Conservation (phyloP, 30 jellyfish, hydroid and myxozoan genomes). For the Turritopsis dohrnii region DNA sequence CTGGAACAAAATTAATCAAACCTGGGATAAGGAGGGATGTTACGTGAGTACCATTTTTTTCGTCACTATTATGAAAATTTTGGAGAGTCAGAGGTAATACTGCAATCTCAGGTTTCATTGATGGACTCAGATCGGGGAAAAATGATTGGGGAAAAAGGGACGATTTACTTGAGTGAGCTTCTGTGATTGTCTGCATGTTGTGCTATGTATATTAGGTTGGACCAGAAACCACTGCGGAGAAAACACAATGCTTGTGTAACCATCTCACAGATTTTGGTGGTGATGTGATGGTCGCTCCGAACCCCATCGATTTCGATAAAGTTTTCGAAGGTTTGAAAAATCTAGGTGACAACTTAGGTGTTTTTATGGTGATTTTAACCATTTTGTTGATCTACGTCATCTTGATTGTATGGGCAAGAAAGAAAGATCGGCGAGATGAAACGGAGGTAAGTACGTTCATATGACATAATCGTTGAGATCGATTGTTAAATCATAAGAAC, state of each 20-base stretch:
- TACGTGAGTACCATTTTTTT: background rate
- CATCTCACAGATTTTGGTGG: constrained; percentile 83
- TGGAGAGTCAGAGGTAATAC: no score
- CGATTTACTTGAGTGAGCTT: background rate
- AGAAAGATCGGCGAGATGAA: constrained; percentile 38
- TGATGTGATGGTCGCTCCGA: constrained; percentile 74
- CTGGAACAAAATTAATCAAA: background rate
- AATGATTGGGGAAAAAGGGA: no score
- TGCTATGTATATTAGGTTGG: constrained; percentile 44
- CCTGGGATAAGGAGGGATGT: constrained; percentile 4
- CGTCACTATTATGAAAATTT: no score
- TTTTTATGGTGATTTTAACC: constrained; percentile 29
- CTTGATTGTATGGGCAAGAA: constrained; percentile 39
- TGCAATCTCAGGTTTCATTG: no score
- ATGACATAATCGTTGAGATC: background rate
- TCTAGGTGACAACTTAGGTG: constrained; percentile 56
- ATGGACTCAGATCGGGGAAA: no score
- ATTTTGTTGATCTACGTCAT: constrained; percentile 28
- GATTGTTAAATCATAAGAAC: background rate
- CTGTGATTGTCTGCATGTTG: background rate
- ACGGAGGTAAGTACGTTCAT: constrained; percentile 36
- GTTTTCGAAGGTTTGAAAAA: constrained; percentile 65
- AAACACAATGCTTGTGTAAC: constrained; percentile 64
- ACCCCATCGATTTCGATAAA: constrained; percentile 75
- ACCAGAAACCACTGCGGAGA: constrained; percentile 42